Evolutionary conservation across 2,113 vertebrate genomes (phyloP).

Genomic region (Vombatus ursinus): DNA sequence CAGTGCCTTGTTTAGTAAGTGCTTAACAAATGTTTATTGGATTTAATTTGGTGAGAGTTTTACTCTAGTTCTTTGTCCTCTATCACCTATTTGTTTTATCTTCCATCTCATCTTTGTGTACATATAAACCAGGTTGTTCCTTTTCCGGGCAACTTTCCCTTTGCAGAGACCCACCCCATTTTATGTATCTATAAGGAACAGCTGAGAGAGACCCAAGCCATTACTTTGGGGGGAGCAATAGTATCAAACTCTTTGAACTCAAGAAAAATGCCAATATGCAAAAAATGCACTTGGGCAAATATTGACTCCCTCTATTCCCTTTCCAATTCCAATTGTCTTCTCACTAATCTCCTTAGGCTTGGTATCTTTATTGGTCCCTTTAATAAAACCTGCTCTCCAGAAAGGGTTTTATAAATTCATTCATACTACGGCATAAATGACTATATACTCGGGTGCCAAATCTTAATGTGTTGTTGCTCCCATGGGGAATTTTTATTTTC

Average conservation of each 20-base stretch:
- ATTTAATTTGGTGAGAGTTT: background rate
- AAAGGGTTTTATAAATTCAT: constrained; percentile 8
- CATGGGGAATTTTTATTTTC: constrained; percentile 3
- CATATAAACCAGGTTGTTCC: background rate
- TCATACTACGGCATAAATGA: constrained; percentile 12
- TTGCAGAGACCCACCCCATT: background rate
- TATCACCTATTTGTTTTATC: background rate
- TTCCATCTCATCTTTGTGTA: background rate
- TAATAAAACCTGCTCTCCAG: background rate
- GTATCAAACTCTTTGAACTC: background rate
- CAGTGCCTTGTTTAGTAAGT: background rate
- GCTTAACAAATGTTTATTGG: background rate
- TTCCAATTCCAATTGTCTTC: background rate
- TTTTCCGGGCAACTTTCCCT: background rate
- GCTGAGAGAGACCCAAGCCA: background rate
- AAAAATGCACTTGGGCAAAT: background rate
- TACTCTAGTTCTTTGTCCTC: background rate
- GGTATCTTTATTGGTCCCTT: background rate
- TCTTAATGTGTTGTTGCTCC: constrained; percentile 1
- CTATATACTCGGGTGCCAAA: background rate
- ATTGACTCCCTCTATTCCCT: background rate
- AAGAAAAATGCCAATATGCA: background rate
- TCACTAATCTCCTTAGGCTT: background rate
- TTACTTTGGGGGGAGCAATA: background rate
- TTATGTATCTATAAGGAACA: background rate